Evolutionary conservation across 2,888 invertebrate genomes (phyloP).

Genomic region (Yponomeuta sedellus): DNA sequence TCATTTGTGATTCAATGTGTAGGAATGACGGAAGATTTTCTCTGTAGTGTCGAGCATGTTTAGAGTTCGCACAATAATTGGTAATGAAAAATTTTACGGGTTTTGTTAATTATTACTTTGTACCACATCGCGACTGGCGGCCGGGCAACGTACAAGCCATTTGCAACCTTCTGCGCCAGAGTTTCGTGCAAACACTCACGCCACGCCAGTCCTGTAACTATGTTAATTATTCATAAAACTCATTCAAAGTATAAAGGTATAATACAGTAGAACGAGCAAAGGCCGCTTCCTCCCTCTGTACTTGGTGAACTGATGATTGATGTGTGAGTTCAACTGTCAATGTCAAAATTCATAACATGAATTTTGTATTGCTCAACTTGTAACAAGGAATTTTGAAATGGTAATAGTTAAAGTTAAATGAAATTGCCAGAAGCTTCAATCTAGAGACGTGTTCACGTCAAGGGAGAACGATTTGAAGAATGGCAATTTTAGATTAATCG

Average conservation of each 20-base stretch:
- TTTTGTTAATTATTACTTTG: slow-evolving; percentile 7
- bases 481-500: neutral
- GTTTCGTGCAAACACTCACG: neutral
- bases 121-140: neutral
- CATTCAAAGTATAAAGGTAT: neutral
- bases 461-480: neutral
- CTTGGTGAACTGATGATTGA: slow-evolving; percentile 2
- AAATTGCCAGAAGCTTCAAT: slow-evolving; percentile 48
- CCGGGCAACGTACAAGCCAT: neutral
- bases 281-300: neutral
- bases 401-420: slow-evolving; percentile 23
- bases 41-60: neutral
- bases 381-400: neutral
- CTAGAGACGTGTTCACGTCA: slow-evolving; percentile 26
- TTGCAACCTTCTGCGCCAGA: neutral
- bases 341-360: neutral
- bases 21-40: neutral
- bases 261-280: neutral
- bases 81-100: neutral
- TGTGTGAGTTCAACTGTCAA: neutral
- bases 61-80: neutral
- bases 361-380: neutral
- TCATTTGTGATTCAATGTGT: neutral
- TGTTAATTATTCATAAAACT: neutral
- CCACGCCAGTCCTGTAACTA: neutral